Base-by-base conservation (phyloP, 2,797 vertebrate species). In the Hemibagrus guttatus region DNA sequence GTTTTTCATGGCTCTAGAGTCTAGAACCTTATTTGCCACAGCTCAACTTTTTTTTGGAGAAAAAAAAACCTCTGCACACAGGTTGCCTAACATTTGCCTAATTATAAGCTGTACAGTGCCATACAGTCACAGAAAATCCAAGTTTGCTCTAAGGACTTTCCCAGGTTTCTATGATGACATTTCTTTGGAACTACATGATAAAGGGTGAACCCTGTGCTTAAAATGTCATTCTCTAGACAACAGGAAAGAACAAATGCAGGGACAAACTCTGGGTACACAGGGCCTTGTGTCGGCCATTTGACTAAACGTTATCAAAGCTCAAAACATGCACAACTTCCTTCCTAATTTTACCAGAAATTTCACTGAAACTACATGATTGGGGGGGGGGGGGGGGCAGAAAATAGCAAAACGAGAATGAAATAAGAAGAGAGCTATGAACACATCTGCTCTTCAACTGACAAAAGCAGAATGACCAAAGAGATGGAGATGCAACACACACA, bases 361-460 rank as follows among this genome's bases (percentile, higher is more conserved):
- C 28, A 19, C 39, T 26, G 35, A 85, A 49, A 74, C 56, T n/a
- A 49, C 84, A 78, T 39, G 23, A 59, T 19, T 19, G 59, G 31
- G 35, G 35, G 81, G 46, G 49, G 8, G 59, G 3, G 14, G 76
- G 68, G 26, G 52, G 31, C 74, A 74, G 31, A 74, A 84, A 84
- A 84, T 28, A 23, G 59, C 5, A 85, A 75, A 42, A 74, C 2
- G 8, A 86, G 79, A 81, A 84, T 56, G 59, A 79, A 49, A 83
- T 28, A 8, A 83, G 26, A 19, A 83, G 61, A 83, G 64, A 83
- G 66, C 71, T 83, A 83, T 81, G 75, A 86, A 66, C 84, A 87
- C 89, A 89, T 85, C 85, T 84, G 84, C 74, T 86, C 63, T 6
- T 12, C 66, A 64, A 83, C 52, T 64, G 46, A 87, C n/a, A 21